Conservation (phyloP, 2,888 invertebrate genomes). For the Drosophila aldrichi region DNA sequence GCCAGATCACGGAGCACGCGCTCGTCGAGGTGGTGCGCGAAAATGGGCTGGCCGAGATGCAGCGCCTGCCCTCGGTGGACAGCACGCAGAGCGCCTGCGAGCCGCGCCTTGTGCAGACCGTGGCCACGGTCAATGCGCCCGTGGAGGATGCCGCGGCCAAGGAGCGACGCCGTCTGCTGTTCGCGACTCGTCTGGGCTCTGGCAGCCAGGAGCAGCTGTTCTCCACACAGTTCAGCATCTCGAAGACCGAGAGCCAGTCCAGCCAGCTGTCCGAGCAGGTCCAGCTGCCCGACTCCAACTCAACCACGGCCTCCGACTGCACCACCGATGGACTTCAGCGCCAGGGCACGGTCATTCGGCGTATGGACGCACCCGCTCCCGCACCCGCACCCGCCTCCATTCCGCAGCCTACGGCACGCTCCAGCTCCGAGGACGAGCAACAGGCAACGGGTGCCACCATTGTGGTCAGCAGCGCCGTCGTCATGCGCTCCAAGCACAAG, state of each 20-base stretch:
- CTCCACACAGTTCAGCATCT: slow-evolving; percentile 88
- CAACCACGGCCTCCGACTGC: slow-evolving; percentile 54
- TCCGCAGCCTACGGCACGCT: slow-evolving; percentile 39
- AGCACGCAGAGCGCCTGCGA: slow-evolving; percentile 76
- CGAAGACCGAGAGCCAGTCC: slow-evolving; percentile 88
- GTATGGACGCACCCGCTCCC: slow-evolving; percentile 55
- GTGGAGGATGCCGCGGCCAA: slow-evolving; percentile 76
- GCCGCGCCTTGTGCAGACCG: slow-evolving; percentile 73
- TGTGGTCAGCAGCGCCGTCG: slow-evolving; percentile 56
- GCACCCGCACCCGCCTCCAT: too few species aligned
- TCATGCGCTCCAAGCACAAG: slow-evolving; percentile 80
- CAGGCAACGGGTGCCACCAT: slow-evolving; percentile 5
- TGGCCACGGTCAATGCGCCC: slow-evolving; percentile 76
- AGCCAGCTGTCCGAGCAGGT: slow-evolving; percentile 87
- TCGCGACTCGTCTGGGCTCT: slow-evolving; percentile 89
- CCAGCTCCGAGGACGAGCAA: slow-evolving; percentile 83
- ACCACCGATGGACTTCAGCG: slow-evolving; percentile 76
- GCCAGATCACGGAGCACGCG: slow-evolving; percentile 72
- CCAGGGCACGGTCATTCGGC: slow-evolving; percentile 82
- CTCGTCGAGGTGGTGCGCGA: slow-evolving; percentile 56
- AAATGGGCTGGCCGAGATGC: slow-evolving; percentile 80
- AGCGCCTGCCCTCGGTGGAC: slow-evolving; percentile 78
- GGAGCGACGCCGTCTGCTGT: slow-evolving; percentile 87
- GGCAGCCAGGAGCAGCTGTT: slow-evolving; percentile 89
- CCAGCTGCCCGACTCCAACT: slow-evolving; percentile 74